phyloP scores from a whole-genome alignment of 2,797 vertebrate genomes.

The Sebastes elongatus region DNA sequence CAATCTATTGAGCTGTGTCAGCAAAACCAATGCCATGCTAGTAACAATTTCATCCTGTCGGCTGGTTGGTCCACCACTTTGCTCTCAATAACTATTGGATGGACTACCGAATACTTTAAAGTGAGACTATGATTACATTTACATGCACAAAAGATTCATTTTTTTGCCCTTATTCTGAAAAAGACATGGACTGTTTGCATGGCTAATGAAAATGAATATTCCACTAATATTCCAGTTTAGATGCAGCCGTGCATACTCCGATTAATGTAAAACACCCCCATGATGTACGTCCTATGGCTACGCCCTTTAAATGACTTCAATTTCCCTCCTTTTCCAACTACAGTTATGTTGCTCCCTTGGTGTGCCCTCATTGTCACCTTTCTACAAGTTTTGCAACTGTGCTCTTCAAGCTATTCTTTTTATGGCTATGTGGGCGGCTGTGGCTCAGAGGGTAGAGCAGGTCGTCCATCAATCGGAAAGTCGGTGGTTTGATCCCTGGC shows the following conservation, averaged over 20 bases:
- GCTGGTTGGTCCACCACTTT: background rate
- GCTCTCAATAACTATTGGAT: background rate
- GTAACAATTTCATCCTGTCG: background rate
- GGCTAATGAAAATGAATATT: background rate
- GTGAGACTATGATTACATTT: background rate
- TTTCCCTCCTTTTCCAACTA: too few species aligned
- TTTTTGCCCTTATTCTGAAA: background rate
- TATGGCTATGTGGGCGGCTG: too few species aligned
- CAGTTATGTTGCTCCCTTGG: too few species aligned
- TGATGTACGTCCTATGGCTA: too few species aligned
- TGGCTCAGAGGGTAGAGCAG: too few species aligned
- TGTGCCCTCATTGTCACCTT: too few species aligned
- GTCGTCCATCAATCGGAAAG: too few species aligned
- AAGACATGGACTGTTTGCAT: background rate
- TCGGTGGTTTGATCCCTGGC: too few species aligned
- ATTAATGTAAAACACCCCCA: background rate
- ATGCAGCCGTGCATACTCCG: background rate
- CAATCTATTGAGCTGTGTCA: background rate
- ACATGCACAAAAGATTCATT: background rate
- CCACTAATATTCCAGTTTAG: background rate
- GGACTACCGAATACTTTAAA: background rate
- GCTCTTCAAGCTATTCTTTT: too few species aligned
- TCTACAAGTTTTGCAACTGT: too few species aligned
- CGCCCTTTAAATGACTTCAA: too few species aligned
- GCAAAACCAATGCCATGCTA: background rate